Conservation (phyloP, 2,113 vertebrate genomes). For the Trochalopteron elliotii region DNA sequence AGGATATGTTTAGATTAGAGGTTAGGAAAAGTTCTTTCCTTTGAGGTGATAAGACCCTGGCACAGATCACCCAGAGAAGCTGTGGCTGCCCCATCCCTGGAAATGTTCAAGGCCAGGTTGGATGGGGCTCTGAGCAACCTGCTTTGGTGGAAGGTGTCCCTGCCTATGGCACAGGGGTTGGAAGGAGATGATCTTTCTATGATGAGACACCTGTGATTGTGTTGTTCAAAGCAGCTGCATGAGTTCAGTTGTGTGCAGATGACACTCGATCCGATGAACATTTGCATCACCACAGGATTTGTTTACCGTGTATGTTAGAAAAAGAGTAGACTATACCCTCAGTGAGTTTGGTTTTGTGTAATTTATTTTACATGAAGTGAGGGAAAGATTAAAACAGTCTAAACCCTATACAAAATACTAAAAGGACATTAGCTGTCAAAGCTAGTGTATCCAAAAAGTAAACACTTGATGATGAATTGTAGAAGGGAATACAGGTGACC, state of each 20-base stretch:
- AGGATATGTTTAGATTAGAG: background rate
- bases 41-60: background rate
- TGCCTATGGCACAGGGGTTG: accelerated
- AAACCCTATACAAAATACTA: background rate
- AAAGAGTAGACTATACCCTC: background rate
- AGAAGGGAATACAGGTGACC: background rate
- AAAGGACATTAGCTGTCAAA: background rate
- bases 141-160: background rate
- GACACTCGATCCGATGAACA: background rate
- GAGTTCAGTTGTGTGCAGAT: background rate
- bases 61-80: background rate
- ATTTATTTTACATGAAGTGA: background rate
- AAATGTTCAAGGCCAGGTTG: background rate
- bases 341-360: background rate
- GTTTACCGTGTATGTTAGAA: background rate
- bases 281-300: background rate
- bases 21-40: background rate
- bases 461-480: background rate
- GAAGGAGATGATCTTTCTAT: background rate
- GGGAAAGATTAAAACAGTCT: background rate
- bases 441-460: background rate
- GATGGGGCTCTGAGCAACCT: accelerated
- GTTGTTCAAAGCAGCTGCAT: background rate
- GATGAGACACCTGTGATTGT: background rate
- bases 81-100: background rate